Conservation (phyloP, 2,797 vertebrate species). For the Chloroceryle amazona region DNA sequence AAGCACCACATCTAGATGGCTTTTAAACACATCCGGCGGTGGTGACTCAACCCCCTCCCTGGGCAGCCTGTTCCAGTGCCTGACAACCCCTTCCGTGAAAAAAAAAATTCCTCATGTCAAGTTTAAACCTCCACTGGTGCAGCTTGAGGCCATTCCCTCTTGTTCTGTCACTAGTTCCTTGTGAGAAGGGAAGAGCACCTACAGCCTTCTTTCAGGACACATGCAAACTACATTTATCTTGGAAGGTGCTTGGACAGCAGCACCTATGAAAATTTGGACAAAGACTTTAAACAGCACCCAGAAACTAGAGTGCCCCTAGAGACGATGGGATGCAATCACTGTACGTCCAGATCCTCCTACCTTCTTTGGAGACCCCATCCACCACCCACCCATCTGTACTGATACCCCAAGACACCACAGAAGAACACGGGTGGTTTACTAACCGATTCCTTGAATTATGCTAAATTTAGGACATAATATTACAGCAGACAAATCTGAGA, state of each 20-base stretch:
- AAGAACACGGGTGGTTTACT: background rate
- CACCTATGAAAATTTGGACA: background rate
- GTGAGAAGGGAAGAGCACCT: no score
- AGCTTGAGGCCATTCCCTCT: no score
- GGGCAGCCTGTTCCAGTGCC: no score
- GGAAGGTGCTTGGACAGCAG: background rate
- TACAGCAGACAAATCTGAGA: background rate
- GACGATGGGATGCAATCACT: background rate
- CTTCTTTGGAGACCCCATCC: background rate
- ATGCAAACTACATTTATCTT: accelerated
- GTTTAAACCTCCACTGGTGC: no score
- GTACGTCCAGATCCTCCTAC: background rate
- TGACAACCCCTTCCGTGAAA: no score
- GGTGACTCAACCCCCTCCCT: no score
- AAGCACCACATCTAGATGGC: no score
- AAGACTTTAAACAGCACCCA: accelerated
- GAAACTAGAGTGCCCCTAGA: background rate
- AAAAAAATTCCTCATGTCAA: no score
- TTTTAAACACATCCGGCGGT: no score
- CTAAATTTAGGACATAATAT: background rate
- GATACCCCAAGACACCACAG: background rate
- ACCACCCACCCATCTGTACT: background rate
- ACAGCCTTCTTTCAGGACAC: background rate
- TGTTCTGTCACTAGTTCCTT: no score
- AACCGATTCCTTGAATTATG: background rate